Conservation (phyloP, 2,113 vertebrate species). For the Albula goreensis region DNA sequence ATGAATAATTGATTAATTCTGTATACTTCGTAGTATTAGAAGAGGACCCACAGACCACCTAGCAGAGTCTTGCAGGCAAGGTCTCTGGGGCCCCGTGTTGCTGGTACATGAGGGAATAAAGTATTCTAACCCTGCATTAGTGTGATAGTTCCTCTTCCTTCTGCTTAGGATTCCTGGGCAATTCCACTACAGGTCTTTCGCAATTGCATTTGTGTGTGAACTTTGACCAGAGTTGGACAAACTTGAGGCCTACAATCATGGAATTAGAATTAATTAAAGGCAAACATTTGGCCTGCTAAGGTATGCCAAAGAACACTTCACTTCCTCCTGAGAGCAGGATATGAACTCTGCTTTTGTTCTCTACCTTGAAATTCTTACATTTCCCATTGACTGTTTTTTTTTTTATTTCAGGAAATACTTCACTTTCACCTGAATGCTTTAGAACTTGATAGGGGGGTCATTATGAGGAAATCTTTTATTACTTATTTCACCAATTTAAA, state of each 20-base stretch:
- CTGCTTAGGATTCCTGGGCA: neutral
- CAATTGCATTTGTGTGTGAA: conserved; percentile 38
- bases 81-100: no score
- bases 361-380: conserved; percentile 47
- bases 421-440: neutral
- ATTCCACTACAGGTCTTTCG: conserved; percentile 13
- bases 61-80: no score
- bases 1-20: no score
- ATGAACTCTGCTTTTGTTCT: conserved; percentile 64
- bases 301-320: conserved; percentile 55
- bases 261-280: conserved; percentile 66
- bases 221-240: conserved; percentile 33
- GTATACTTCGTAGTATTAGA: no score
- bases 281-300: conserved; percentile 58
- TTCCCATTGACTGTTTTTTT: conserved; percentile 25
- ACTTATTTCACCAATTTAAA: neutral
- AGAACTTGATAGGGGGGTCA: neutral
- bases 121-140: no score
- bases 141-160: neutral
- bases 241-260: conserved; percentile 39
- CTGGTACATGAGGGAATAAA: no score
- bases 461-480: neutral
- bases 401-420: conserved; percentile 43
- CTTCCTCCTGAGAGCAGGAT: conserved; percentile 57
- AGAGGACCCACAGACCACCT: no score